Percentiles rank a stretch among this genome's conserved stretches.
Conservation (phyloP, 2,797 vertebrate species). For the Acanthornis magna region DNA sequence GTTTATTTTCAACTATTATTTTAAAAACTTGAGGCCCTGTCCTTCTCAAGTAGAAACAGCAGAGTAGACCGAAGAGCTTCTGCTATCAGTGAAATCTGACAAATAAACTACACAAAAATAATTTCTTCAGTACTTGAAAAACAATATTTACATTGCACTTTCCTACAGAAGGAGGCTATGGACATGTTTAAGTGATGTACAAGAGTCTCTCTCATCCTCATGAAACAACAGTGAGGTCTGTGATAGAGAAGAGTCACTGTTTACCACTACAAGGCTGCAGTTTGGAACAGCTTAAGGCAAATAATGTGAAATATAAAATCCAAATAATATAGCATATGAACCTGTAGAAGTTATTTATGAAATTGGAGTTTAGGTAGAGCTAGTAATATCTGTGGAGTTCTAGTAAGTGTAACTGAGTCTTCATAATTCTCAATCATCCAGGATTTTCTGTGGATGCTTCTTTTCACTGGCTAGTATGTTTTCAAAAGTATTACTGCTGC, state of each 20-base stretch:
- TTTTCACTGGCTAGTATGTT: not conserved
- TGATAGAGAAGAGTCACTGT: not conserved
- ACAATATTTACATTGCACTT: not conserved
- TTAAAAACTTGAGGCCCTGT: not conserved
- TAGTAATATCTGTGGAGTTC: not conserved
- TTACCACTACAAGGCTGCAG: not conserved
- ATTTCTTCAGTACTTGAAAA: not conserved
- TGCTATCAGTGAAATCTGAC: not conserved
- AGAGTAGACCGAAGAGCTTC: not conserved
- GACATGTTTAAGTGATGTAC: not conserved
- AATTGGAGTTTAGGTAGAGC: not conserved
- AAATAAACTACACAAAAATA: not conserved
- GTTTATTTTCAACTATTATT: not conserved
- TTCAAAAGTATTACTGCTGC: not conserved
- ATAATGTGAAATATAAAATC: not conserved
- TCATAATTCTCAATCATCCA: not conserved
- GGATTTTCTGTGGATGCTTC: not conserved
- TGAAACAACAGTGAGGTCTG: not conserved
- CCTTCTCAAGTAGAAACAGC: not conserved
- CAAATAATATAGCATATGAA: not conserved
- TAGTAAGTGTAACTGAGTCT: not conserved
- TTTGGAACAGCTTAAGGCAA: not conserved
- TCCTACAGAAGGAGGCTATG: not conserved
- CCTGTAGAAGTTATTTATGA: not conserved
- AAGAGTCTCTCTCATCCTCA: not conserved